Percentiles rank a stretch among this genome's conserved stretches.
Conservation (phyloP, 2,797 vertebrate genomes). For the Eupleurogrammus muticus region DNA sequence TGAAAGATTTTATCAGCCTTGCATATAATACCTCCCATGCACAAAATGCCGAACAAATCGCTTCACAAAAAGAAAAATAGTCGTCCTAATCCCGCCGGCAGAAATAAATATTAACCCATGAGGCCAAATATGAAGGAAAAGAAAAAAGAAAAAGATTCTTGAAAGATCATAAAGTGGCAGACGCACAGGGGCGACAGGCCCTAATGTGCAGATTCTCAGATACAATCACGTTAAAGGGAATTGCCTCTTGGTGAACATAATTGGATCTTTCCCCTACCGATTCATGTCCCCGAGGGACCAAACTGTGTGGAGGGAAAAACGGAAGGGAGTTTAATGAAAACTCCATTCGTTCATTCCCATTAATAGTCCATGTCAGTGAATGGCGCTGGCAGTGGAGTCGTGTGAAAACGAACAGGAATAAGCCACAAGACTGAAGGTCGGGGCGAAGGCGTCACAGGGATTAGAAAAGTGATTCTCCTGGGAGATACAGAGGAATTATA, state of each 20-base stretch:
- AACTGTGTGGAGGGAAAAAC: conserved; percentile 48
- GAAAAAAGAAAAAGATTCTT: conserved; percentile 4
- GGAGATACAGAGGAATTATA: background rate
- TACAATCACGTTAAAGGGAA: conserved; percentile 78
- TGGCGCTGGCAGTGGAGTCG: conserved; percentile 17
- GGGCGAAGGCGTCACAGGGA: background rate
- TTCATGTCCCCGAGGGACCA: conserved; percentile 59
- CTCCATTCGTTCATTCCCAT: conserved; percentile 41
- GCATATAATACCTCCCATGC: no score
- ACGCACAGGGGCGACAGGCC: conserved; percentile 43
- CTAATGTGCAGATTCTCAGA: conserved; percentile 74
- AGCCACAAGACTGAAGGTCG: conserved; percentile 22
- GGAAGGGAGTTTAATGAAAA: conserved; percentile 52
- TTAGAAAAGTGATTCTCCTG: background rate
- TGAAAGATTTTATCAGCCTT: no score
- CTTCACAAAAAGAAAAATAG: background rate
- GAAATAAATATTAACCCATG: conserved; percentile 14
- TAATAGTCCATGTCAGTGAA: conserved; percentile 29
- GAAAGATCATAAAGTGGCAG: conserved; percentile 52
- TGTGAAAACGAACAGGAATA: conserved; percentile 20
- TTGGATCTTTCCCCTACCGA: conserved; percentile 71
- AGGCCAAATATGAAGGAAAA: conserved; percentile 54
- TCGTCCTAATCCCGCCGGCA: background rate
- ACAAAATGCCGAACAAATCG: background rate
- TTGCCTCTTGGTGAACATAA: conserved; percentile 75